These are phyloP conservation scores for Urechis unicinctus DNA, from an alignment of 2,888 invertebrate species.

Conservation along the genomic window DNA sequence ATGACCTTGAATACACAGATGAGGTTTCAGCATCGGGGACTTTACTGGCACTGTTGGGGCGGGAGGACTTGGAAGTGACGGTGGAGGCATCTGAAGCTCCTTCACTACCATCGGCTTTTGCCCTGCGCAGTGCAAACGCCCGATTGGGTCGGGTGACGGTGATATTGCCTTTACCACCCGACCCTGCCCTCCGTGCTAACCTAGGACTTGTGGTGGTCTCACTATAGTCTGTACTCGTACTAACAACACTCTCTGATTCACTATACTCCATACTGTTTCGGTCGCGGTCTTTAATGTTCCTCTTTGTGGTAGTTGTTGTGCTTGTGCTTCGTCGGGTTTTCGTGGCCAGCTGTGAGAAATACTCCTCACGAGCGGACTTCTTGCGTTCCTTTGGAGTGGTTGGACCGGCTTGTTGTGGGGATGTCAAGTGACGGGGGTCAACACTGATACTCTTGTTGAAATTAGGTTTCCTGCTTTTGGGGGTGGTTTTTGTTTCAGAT, in stretches of 20 bases:
- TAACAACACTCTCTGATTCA: conserved; percentile 19
- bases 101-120: conserved; percentile 47
- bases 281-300: conserved; percentile 1
- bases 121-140: conserved; percentile 63
- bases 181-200: conserved; percentile 24
- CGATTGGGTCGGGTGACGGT: conserved; percentile 58
- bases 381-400: not conserved
- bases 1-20: not conserved
- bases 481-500: too few relatives aligned
- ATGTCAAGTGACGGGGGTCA: not conserved
- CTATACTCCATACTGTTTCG: not conserved
- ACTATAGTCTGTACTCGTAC: conserved; percentile 52
- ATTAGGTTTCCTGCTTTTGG: not conserved
- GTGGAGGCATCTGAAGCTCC: conserved; percentile 15
- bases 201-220: conserved; percentile 28
- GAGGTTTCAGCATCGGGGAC: not conserved
- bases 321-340: not conserved
- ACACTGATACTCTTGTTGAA: not conserved
- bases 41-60: conserved; percentile 10
- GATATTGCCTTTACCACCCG: conserved; percentile 39
- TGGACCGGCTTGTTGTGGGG: too few relatives aligned
- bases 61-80: conserved; percentile 8
- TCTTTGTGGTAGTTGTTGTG: too few relatives aligned
- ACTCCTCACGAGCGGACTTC: not conserved
- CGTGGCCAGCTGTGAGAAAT: not conserved